A percentile compares a stretch with the other conserved stretches of the same genome.
Evolutionary conservation across 2,888 invertebrate genomes (phyloP).

Genomic region (Zygaena filipendulae): DNA sequence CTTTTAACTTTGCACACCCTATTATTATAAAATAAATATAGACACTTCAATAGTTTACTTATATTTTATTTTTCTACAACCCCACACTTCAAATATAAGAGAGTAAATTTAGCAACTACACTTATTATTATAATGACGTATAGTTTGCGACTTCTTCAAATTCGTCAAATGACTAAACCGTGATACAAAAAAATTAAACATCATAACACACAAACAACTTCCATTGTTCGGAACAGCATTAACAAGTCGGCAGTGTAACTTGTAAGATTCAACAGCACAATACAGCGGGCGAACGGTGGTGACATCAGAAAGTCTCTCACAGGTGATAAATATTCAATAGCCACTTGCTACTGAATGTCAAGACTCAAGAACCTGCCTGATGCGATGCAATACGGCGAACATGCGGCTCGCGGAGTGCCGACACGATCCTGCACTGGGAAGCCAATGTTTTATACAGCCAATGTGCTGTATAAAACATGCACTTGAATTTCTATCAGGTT

Average conservation of each 20-base stretch:
- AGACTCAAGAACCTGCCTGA: slow-evolving; percentile 19
- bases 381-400: slow-evolving; percentile 5
- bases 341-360: slow-evolving; percentile 29
- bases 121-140: too few relatives aligned
- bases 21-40: too few relatives aligned
- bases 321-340: slow-evolving; percentile 38
- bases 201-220: background rate
- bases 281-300: slow-evolving; percentile 11
- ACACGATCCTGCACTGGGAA: slow-evolving; percentile 20
- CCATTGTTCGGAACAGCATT: slow-evolving; percentile 7
- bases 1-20: too few relatives aligned
- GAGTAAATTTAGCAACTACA: too few relatives aligned
- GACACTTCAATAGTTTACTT: too few relatives aligned
- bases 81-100: too few relatives aligned
- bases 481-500: too few relatives aligned
- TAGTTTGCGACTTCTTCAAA: background rate
- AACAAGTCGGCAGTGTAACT: too few relatives aligned
- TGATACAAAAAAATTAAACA: background rate
- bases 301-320: slow-evolving; percentile 13
- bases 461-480: too few relatives aligned
- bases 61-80: too few relatives aligned
- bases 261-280: too few relatives aligned
- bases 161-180: background rate
- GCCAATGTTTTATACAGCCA: slow-evolving; percentile 30
- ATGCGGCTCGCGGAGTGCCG: too few relatives aligned